phyloP scores from a whole-genome alignment of 2,797 vertebrate species.

The Furcifer pardalis region DNA sequence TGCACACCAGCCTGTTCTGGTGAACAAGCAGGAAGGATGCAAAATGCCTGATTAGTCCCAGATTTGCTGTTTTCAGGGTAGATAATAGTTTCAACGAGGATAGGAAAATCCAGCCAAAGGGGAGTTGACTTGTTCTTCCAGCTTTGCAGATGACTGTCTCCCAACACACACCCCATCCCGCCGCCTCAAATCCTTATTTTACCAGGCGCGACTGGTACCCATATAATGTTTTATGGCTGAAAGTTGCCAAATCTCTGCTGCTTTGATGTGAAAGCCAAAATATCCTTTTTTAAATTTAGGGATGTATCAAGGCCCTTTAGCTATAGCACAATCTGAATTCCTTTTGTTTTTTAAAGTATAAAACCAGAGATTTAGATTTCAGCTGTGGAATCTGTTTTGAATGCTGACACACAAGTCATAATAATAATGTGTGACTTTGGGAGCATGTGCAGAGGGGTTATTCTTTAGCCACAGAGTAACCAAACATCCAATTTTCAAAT shows the following conservation, averaged over 20 bases:
- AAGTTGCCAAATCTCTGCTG: conserved; percentile 17
- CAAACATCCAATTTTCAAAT: neutral
- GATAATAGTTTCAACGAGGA: conserved; percentile 20
- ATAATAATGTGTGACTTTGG: neutral
- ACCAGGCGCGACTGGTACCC: conserved; percentile 32
- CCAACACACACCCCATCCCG: too few species aligned
- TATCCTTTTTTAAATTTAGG: neutral
- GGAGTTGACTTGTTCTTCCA: neutral
- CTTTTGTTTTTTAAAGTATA: neutral
- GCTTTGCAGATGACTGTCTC: conserved; percentile 5
- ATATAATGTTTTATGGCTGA: conserved; percentile 21
- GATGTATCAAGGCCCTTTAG: conserved; percentile 17
- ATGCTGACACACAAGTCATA: neutral
- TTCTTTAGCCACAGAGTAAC: neutral
- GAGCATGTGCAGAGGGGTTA: conserved; percentile 7
- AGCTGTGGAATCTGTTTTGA: neutral
- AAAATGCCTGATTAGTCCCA: conserved; percentile 23
- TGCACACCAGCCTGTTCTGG: conserved; percentile 21
- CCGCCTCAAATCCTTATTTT: neutral
- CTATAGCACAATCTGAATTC: neutral
- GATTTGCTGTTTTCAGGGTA: conserved; percentile 18
- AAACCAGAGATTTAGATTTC: neutral
- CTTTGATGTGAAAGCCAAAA: conserved; percentile 30
- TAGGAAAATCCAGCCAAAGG: conserved; percentile 6
- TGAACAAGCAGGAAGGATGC: conserved; percentile 12